Base-by-base conservation (phyloP, 2,888 invertebrate genomes). In the Plebejus argus region DNA sequence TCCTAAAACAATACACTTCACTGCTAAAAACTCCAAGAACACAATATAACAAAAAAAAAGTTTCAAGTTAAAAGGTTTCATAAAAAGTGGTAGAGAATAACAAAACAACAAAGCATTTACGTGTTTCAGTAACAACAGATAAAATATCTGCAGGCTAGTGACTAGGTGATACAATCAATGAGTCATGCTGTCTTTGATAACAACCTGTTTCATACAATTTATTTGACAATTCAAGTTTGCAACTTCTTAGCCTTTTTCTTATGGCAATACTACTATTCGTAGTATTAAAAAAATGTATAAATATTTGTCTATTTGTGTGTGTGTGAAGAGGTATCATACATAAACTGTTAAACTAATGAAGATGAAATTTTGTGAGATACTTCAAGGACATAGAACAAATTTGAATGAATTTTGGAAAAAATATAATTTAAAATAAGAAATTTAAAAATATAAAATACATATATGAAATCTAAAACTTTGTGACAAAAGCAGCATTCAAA, bases 1-100 rank as follows among this genome's bases (percentile, higher is more conserved):
- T 99, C 99, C 97, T 98, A 90, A 35, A 74, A 77, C 76, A 20
- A 78, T 15, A 79, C 15, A 49, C 28, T 15, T 66, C 28, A 33
- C 28, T 28, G 3, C 7, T 45, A 39, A 39, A 20, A 6, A 20
- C 35, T 70, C 3, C 8, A 7, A 10, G 0, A 18, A 71, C 20
- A 71, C 39, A 23, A 4, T 1, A 66, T 12, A 23, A 39, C 45
- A 72, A 71, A 23, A 1, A 72, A 7, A 70, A 18, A 28, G 28
- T 28, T 28, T 28, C 28, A 1, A 33, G 8, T 45, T 39, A 20
- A 3, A 70, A 18, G 3, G 3, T 20, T 15, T 20, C 12, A n/a
- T 35, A 35, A 33, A 70, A 71, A 71, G n/a, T 71, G 15, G n/a
- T 20, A n/a, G 8, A 71, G 3, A 12, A 71, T 20, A n/a, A 71